Evolutionary conservation across 2,888 invertebrate genomes (phyloP), one percentile per base, ranked within the genome.

Genomic region (Torymus tubicola): DNA sequence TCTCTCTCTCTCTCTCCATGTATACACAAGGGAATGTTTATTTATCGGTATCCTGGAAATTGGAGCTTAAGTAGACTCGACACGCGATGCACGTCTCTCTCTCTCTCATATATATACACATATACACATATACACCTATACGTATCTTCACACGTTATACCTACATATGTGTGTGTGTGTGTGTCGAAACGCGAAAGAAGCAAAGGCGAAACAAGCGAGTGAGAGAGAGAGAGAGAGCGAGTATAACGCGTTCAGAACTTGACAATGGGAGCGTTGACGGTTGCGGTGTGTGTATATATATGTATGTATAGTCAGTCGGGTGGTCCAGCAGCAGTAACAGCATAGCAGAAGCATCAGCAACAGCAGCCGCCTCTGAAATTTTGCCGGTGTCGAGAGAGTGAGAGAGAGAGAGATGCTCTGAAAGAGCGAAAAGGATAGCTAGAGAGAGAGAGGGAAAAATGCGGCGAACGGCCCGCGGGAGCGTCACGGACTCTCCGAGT

Each of bases 261-360:
- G 79, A 80, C 74, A 80, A 80, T 74, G 75, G 75, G 80, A 80
- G 70, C 75, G 80, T 80, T 75, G 80, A 80, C 80, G 80, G 80
- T 80, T 80, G 75, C 65, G 42, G 42, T 42, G 42, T 42, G 10
- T 42, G 10, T 8, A 8, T 42, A 42, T 42, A 42, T 42, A 42
- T 42, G 8, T 8, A 31, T 42, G 42, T 42, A 42, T 42, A 42
- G 42, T 53, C 69, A 60, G 70, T 75, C 75, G 75, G 75, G 80
- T 80, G 80, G 80, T 80, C 80, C 67, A 31, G n/a, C 42, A 42
- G 42, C 5, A 42, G 42, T 8, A 31, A 5, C 31, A 42, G 55
- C 55, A 16, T 52, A 31, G n/a, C 42, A 42, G 42, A 5, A 42
- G 42, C 42, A 31, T 31, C 31, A 42, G 55, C 1, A 21, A 21